These are phyloP conservation scores for Cercopithecus neglectus DNA, from an alignment of 2,797 vertebrate genomes.

Conservation along the genomic window DNA sequence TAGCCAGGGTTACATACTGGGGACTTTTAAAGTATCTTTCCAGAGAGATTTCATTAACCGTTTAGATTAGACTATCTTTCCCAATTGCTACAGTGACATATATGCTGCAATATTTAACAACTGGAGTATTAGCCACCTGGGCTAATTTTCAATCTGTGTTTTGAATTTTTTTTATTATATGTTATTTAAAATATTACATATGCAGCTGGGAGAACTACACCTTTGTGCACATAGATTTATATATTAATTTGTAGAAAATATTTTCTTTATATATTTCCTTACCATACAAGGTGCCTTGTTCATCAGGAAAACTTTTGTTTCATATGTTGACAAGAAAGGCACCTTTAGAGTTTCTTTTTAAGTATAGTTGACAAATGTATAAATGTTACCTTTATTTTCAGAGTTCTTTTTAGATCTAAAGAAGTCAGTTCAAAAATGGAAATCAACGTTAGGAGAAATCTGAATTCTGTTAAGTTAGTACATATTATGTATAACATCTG, in stretches of 20 bases:
- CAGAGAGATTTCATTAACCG: slow-evolving; percentile 79
- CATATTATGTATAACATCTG: not conserved
- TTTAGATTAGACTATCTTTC: slow-evolving; percentile 66
- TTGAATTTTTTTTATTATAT: slow-evolving; percentile 74
- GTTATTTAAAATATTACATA: slow-evolving; percentile 66
- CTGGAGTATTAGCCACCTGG: slow-evolving; percentile 65
- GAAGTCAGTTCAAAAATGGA: slow-evolving; percentile 39
- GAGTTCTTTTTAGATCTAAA: slow-evolving; percentile 55
- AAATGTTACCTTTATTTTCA: slow-evolving; percentile 64
- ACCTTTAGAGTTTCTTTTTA: slow-evolving; percentile 74
- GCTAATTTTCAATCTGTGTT: slow-evolving; percentile 72
- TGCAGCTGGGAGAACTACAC: slow-evolving; percentile 39
- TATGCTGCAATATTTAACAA: slow-evolving; percentile 79
- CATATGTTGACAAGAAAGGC: slow-evolving; percentile 52
- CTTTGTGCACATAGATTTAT: slow-evolving; percentile 74
- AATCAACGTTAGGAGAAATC: slow-evolving; percentile 44
- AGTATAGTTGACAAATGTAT: slow-evolving; percentile 57
- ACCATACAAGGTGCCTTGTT: slow-evolving; percentile 71
- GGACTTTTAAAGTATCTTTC: slow-evolving; percentile 73
- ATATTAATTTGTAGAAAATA: slow-evolving; percentile 74
- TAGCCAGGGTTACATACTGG: not conserved
- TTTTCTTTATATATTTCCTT: slow-evolving; percentile 76
- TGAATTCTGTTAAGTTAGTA: slow-evolving; percentile 40
- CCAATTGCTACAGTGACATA: slow-evolving; percentile 57
- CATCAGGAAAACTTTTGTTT: slow-evolving; percentile 75